A percentile compares a stretch with the other conserved stretches of the same genome.
phyloP scores from a whole-genome alignment of 2,888 invertebrate genomes.

The Dione vanillae region DNA sequence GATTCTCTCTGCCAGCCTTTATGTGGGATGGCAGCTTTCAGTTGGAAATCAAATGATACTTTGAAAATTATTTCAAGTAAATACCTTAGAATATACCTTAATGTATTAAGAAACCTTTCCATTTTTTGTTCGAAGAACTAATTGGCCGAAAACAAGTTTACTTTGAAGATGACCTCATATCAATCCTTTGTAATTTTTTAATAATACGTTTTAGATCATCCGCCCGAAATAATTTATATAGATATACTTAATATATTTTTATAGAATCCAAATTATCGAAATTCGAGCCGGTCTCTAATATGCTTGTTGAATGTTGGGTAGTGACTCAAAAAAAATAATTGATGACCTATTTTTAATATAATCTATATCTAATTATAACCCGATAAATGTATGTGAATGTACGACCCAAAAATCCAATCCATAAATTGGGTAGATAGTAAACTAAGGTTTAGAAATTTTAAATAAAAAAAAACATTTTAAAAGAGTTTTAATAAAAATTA shows the following conservation, averaged over 20 bases:
- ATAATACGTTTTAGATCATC: constrained; percentile 62
- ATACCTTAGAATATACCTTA: constrained; percentile 5
- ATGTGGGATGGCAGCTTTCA: too few relatives aligned
- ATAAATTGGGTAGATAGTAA: too few relatives aligned
- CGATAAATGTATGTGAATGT: too few relatives aligned
- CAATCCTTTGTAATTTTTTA: constrained; percentile 12
- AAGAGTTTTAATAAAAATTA: too few relatives aligned
- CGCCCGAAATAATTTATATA: constrained; percentile 76
- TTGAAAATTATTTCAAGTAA: background rate
- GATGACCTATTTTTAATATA: too few relatives aligned
- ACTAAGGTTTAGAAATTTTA: too few relatives aligned
- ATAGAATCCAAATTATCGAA: constrained; percentile 49
- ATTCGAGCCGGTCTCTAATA: background rate
- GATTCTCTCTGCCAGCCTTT: too few relatives aligned
- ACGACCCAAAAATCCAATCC: too few relatives aligned
- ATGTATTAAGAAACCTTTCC: background rate
- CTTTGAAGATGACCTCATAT: constrained; percentile 19
- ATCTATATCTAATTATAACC: too few relatives aligned
- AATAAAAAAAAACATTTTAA: too few relatives aligned
- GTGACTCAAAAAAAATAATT: background rate
- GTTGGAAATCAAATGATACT: too few relatives aligned
- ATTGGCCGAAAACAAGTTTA: constrained; percentile 12
- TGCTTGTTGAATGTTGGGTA: background rate
- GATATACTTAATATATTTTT: constrained; percentile 48
- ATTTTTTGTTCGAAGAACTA: background rate